Base-by-base conservation (phyloP, 2,797 vertebrate genomes). In the Sebastes nivosus region DNA sequence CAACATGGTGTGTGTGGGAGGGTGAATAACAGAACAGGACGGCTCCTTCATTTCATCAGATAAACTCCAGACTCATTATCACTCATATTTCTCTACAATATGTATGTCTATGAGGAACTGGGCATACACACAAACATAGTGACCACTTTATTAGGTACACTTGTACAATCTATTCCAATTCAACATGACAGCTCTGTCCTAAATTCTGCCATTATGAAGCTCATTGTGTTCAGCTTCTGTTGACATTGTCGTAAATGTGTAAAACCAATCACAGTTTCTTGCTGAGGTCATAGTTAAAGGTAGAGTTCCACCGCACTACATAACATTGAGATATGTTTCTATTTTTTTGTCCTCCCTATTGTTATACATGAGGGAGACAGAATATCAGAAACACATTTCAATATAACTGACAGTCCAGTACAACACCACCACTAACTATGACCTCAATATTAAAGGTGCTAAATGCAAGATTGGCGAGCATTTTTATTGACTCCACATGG, bases 51-150 rank as follows among this genome's bases (percentile, higher is more conserved):
- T 4, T 71, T 77, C 30, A 60, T 20, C 22, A 73, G 63, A 80
- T 67, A 67, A 78, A 55, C 1, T 2, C 24, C 59, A 74, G 63
- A 68, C 64, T 87, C 67, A 78, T 75, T 67, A 75, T 67, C 34
- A 70, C 29, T 78, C 46, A 60, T 79, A 20, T 58, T 72, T 16
- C n/a, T 67, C 38, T 30, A 8, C 8, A 70, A 55, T 46, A 81
- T 80, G 72, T 75, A 61, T 71, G 38, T 73, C 6, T 38, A 50
- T 20, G 8, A 46, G 27, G 9, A 63, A 61, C 24, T 18, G 22
- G 6, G 3, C 8, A 10, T 18, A 8, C 6, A 58, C 58, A 59
- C 60, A 63, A 11, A n/a, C 42, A 0, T 18, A 46, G 42, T 46
- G 42, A 0, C 20, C 50, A 16, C 50, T 25, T 36, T 34, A 63